These are phyloP conservation scores for Polyommatus iphigenia DNA, from an alignment of 2,888 invertebrate genomes.

Conservation along the genomic window DNA sequence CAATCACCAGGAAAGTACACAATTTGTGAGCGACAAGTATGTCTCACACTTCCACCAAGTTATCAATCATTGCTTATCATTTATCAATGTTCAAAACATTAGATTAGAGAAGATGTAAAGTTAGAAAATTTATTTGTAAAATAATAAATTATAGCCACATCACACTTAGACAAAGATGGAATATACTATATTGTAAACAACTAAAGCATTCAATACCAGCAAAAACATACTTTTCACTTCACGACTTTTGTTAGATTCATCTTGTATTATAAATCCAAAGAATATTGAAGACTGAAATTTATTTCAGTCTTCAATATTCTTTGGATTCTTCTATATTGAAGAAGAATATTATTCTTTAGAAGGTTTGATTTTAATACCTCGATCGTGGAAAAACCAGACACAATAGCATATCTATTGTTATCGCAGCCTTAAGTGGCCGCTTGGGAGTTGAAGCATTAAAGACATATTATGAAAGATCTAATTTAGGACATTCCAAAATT, in stretches of 20 bases:
- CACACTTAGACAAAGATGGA: not conserved
- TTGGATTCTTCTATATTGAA: too few relatives aligned
- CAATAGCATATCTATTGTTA: too few relatives aligned
- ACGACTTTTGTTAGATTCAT: not conserved
- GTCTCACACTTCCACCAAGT: not conserved
- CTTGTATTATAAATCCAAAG: not conserved
- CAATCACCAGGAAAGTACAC: not conserved
- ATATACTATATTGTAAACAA: not conserved
- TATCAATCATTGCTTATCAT: constrained; percentile 14
- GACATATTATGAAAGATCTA: too few relatives aligned
- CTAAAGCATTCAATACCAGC: too few relatives aligned
- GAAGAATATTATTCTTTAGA: too few relatives aligned
- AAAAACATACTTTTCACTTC: not conserved
- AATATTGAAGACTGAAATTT: not conserved
- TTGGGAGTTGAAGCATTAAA: too few relatives aligned
- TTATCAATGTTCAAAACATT: constrained; percentile 4
- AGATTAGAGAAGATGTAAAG: not conserved
- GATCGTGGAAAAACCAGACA: too few relatives aligned
- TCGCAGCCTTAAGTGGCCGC: too few relatives aligned
- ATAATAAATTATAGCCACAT: not conserved
- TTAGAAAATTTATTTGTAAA: not conserved
- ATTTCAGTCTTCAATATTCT: too few relatives aligned
- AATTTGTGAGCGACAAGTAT: not conserved
- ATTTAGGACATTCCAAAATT: too few relatives aligned
- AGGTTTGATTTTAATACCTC: too few relatives aligned